Evolutionary conservation across 2,888 invertebrate genomes (phyloP), one percentile per base, ranked within the genome.

Genomic region (Eilema griseolum): DNA sequence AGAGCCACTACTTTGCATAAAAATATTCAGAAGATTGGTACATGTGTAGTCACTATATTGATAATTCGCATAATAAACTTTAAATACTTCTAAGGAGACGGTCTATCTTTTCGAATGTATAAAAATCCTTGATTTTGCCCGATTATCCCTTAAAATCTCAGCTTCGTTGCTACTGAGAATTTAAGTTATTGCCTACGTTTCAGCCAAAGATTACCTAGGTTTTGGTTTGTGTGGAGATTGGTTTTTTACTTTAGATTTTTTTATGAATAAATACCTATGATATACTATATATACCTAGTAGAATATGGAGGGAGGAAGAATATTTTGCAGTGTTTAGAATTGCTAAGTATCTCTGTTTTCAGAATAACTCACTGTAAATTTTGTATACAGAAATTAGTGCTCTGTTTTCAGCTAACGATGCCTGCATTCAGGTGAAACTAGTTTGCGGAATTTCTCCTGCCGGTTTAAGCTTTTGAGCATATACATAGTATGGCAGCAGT

Each of bases 371-470:
- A 52, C 52, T n/a, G 52, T 52, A 52, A 37, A 52, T 52, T 52
- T n/a, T 52, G n/a, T 52, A 52, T 52, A n/a, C 52, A 52, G 52
- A 52, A 52, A 52, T 52, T 52, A n/a, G n/a, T 52, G 52, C n/a
- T n/a, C 52, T 52, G n/a, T 52, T 52, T 52, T 52, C 52, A n/a
- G 20, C n/a, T n/a, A 52, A 52, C 8, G 52, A 52, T 52, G 52
- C 52, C 52, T 52, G 8, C 52, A 52, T 52, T 52, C 52, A n/a
- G 52, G n/a, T n/a, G 52, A 52, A 52, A 52, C 52, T 52, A n/a
- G 52, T 52, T 46, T 20, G 46, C 20, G 26, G 28, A 31, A 28
- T 46, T 46, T 46, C 20, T 20, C 4, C 46, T 46, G 20, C 7
- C 46, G 7, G 16, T 46, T 46, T 20, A 7, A 46, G 46, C 46